Conservation (phyloP, 2,797 vertebrate genomes). For the Trachurus trachurus region DNA sequence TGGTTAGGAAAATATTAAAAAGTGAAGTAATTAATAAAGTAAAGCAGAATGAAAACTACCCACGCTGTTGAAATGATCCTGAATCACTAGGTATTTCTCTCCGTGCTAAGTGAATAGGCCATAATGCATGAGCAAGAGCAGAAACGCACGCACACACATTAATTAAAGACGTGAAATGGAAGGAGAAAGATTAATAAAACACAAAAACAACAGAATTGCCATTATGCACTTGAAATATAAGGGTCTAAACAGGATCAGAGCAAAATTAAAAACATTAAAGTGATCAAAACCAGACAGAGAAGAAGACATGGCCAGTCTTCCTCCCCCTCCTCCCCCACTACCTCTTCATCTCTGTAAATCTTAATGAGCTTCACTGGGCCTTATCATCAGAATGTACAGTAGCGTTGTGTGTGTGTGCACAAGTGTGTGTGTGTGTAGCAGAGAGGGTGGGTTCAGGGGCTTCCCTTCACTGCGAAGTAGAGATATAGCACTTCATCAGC, state of each 20-base stretch:
- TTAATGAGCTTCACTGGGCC: constrained; percentile 54
- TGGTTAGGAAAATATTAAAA: background rate
- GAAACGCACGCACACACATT: background rate
- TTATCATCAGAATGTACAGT: constrained; percentile 42
- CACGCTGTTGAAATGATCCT: background rate
- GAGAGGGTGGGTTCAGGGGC: constrained; percentile 15
- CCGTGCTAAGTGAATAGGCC: constrained; percentile 15
- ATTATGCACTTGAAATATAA: background rate
- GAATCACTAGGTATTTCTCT: constrained; percentile 11
- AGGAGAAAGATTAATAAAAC: constrained; percentile 42
- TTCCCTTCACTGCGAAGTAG: constrained; percentile 52
- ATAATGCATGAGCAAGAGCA: background rate
- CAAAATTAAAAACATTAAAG: constrained; percentile 19
- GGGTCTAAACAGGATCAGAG: background rate
- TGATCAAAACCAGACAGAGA: constrained; percentile 23
- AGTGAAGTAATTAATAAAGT: constrained; percentile 15
- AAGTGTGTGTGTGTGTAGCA: constrained; percentile 20
- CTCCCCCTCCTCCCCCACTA: constrained; percentile 6
- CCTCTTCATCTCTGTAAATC: constrained; percentile 39
- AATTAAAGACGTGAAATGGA: constrained; percentile 21
- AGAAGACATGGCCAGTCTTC: background rate
- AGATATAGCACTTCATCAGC: constrained; percentile 82
- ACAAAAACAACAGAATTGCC: constrained; percentile 44
- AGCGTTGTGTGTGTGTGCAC: constrained; percentile 20
- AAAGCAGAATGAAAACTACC: background rate